Base-by-base conservation (phyloP, 2,888 invertebrate genomes). In the Neoascia interrupta region DNA sequence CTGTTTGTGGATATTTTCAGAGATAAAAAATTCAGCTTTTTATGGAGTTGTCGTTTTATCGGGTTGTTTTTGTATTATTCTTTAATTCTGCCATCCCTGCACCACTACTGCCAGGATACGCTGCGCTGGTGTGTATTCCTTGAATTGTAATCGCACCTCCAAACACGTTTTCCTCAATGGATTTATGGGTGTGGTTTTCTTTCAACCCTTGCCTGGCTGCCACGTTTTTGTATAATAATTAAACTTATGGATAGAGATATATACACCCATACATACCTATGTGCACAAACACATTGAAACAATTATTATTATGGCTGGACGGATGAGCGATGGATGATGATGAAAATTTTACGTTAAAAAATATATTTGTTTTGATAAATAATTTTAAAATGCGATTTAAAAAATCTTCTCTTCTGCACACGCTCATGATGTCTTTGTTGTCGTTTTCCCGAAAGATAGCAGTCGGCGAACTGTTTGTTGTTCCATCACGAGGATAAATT, bases 331-430 rank as follows among this genome's bases (percentile, higher is more conserved):
- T n/a, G 31, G n/a, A 58, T 60, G 70, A 66, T 72, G 79, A 68
- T 79, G 72, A 72, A 61, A 54, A 79, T 73, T 61, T 79, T 73
- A 68, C 41, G 66, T 73, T 79, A 79, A 79, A 79, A 79, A 79
- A 79, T 79, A 79, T 79, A 73, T 72, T 68, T 79, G 79, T 79
- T 79, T 68, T 73, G 66, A 73, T 79, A 73, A 68, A 79, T 79
- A 79, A 79, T 79, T 79, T 79, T 68, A 60, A 79, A 79, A 79
- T 61, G 68, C 79, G 79, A 79, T 79, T 79, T 79, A 49, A 60
- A 66, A 73, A 79, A 8, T 66, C 64, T 54, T 16, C 58, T 64
- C 63, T 5, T 64, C n/a, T n/a, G n/a, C n/a, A n/a, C n/a, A n/a
- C n/a, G n/a, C n/a, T n/a, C n/a, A n/a, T n/a, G n/a, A 5, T 31